Evolutionary conservation across 2,888 invertebrate species (phyloP), one percentile per base, ranked within the genome.

Genomic region (Lasioglossum leucozonium): DNA sequence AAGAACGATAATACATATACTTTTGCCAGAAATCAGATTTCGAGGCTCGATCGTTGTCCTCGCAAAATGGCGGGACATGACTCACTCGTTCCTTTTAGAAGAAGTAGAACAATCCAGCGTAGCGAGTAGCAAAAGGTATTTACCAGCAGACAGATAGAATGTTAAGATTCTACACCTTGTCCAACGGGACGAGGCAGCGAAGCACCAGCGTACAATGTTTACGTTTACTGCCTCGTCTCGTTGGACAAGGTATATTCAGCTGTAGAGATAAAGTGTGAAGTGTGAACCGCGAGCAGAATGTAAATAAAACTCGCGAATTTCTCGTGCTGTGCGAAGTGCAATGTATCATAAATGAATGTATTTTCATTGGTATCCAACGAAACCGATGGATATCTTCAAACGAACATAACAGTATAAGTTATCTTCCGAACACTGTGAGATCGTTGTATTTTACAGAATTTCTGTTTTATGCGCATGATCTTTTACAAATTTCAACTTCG

Each of bases 281-380:
- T 44, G 65, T 30, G 65, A 65, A 81, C 81, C 40, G 67, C 58
- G 75, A 47, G 75, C 77, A 47, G 62, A 34, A 51, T 77, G 82
- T 80, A 80, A 85, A 86, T 86, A 79, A 85, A 82, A 77, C 74
- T 75, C 72, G 74, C 82, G 76, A 80, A 77, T 73, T 72, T 74
- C 77, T 72, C 79, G 71, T 65, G 74, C 40, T 74, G 78, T 42
- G 79, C 51, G 71, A 80, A 79, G 80, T 77, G 86, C 80, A 78
- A 86, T 81, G 83, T 81, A 81, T 78, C 81, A 86, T 81, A 72
- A 74, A 77, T 77, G 77, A 58, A 77, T 82, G 71, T 82, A 82
- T 85, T 85, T 79, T 85, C 85, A 74, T 81, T 44, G 85, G 81
- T 85, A 72, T 37, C 65, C 73, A 26, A 69, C 62, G 81, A 65